A percentile compares a stretch with the other conserved stretches of the same genome.
Conservation (phyloP, 2,113 vertebrate genomes). For the Jacana jacana region DNA sequence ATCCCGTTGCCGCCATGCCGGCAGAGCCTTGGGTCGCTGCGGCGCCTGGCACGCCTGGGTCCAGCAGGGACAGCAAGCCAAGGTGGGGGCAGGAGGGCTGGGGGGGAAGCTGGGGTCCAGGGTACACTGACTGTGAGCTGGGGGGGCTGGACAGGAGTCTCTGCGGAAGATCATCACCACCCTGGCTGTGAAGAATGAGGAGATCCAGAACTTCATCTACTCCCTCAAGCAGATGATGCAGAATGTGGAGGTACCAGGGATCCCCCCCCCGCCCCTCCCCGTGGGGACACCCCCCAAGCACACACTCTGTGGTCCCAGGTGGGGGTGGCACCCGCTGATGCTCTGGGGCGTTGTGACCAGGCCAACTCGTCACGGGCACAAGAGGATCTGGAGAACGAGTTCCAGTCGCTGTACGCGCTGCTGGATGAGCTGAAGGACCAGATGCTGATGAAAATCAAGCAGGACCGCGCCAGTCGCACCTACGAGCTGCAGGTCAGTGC, state of each 20-base stretch:
- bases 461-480: constrained; percentile 88
- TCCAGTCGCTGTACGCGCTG: constrained; percentile 81
- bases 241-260: constrained; percentile 83
- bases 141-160: constrained; percentile 76
- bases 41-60: too few species aligned
- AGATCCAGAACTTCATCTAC: constrained; percentile 92
- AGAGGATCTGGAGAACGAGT: constrained; percentile 87
- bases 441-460: constrained; percentile 93
- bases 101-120: too few species aligned
- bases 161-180: constrained; percentile 91
- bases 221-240: constrained; percentile 89
- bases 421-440: constrained; percentile 90
- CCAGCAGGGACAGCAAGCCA: too few species aligned
- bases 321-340: background rate
- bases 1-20: too few species aligned
- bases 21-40: too few species aligned
- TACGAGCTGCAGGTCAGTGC: constrained; percentile 86
- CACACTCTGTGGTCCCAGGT: background rate
- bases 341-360: constrained; percentile 37
- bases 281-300: too few species aligned
- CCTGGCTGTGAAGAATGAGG: constrained; percentile 91
- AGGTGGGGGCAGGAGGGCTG: too few species aligned
- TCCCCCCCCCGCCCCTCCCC: background rate
- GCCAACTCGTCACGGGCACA: constrained; percentile 84
- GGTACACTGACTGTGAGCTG: background rate